Conservation (phyloP, 2,113 vertebrate species). For the Oncorhynchus keta region DNA sequence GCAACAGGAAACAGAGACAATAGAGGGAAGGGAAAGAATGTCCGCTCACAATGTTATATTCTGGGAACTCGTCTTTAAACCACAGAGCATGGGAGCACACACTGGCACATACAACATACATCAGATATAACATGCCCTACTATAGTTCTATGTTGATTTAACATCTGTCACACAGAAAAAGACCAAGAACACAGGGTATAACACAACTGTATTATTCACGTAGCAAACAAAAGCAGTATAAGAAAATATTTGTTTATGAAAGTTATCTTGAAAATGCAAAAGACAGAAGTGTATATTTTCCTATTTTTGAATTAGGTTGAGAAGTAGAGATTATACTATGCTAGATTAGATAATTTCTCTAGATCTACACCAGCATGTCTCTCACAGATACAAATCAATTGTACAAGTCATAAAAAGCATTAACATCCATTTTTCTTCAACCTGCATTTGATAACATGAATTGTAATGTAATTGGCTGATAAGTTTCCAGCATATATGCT, state of each 20-base stretch:
- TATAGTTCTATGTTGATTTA: neutral
- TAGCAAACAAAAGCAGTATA: neutral
- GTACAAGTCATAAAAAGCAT: neutral
- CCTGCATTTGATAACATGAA: neutral
- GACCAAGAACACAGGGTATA: neutral
- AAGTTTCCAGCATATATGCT: neutral
- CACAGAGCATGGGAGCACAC: neutral
- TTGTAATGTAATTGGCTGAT: neutral
- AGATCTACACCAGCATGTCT: constrained; percentile 1
- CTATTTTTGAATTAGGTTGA: neutral
- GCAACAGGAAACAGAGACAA: neutral
- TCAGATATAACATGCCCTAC: neutral
- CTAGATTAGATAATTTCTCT: neutral
- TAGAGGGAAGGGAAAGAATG: neutral
- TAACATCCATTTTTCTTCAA: neutral
- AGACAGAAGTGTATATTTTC: neutral
- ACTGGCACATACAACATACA: neutral
- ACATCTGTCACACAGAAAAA: neutral
- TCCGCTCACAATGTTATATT: neutral
- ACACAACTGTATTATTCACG: constrained; percentile 1
- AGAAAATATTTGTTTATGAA: neutral
- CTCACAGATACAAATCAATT: neutral
- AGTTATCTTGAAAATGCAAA: neutral
- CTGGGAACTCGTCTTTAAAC: neutral
- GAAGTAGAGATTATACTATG: neutral